A percentile compares a stretch with the other conserved stretches of the same genome.
Conservation (phyloP, 2,888 invertebrate species). For the Chironomus riparius region DNA sequence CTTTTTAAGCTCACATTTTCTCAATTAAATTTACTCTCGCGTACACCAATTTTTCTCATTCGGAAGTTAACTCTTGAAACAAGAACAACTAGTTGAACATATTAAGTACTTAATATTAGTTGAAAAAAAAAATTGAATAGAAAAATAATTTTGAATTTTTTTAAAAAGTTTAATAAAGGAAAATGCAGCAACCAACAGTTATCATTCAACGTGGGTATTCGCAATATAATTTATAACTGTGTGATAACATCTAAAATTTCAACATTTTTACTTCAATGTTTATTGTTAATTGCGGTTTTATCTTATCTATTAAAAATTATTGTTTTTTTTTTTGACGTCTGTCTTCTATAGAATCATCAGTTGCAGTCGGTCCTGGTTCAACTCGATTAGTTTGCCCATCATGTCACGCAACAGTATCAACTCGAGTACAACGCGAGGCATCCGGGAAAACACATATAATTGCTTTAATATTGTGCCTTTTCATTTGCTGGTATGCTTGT, state of each 20-base stretch:
- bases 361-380: conserved; percentile 5
- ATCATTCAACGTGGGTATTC: conserved; percentile 14
- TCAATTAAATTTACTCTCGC: no score
- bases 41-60: no score
- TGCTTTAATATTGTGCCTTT: conserved; percentile 45
- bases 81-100: no score
- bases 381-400: conserved; percentile 11
- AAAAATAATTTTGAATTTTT: background rate
- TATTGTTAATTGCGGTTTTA: no score
- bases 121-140: background rate
- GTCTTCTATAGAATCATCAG: background rate
- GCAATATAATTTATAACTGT: background rate
- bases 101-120: background rate
- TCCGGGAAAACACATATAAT: conserved; percentile 47
- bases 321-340: no score
- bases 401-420: conserved; percentile 31
- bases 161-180: background rate
- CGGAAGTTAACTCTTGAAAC: no score
- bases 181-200: conserved; percentile 18
- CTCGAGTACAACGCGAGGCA: conserved; percentile 41
- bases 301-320: no score
- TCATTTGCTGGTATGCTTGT: conserved; percentile 31
- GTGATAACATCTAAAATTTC: background rate
- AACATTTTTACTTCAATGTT: no score
- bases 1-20: no score